Evolutionary conservation across 2,888 invertebrate species (phyloP), one percentile per base, ranked within the genome.

Genomic region (Cerceris ruficornis): DNA sequence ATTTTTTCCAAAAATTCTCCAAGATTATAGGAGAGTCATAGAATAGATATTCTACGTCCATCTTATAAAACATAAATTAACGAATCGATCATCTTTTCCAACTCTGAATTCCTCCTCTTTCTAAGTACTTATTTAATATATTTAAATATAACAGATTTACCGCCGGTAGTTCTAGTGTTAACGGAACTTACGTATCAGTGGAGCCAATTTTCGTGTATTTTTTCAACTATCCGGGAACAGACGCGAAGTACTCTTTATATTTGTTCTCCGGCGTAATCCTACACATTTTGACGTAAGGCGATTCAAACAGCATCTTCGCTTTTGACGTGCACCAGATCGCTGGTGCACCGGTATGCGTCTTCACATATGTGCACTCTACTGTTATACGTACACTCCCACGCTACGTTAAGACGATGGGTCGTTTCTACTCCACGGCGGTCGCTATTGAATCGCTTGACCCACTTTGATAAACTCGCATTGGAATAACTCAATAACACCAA

Each of bases 391-490:
- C 68, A 84, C 87, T 87, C 86, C 88, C 86, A 89, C 87, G 86
- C 85, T 68, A 77, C 82, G 86, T 79, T 81, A 76, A 86, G 86
- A 82, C 84, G 86, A 86, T 82, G 86, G 85, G 86, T 84, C 86
- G 86, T 86, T 88, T 90, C 88, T 90, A 87, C 88, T 87, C 86
- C 81, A 69, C 81, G 76, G 77, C 81, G 80, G 86, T 87, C 86
- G 87, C 88, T 91, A 91, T 92, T 91, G 90, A 92, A 92, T 91
- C 90, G 91, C 91, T 90, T 92, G 92, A 92, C 92, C 92, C 90
- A 92, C 91, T 92, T 92, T 89, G 92, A 92, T 92, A 92, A 92
- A 91, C 90, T 90, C 90, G 89, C 90, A 89, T 91, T 89, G 87
- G 90, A 91, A 92, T 91, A 91, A 90, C 91, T 92, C 91, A 86